Evolutionary conservation across 2,113 vertebrate species (phyloP), one percentile per base, ranked within the genome.

Genomic region (Gambusia holbrooki): DNA sequence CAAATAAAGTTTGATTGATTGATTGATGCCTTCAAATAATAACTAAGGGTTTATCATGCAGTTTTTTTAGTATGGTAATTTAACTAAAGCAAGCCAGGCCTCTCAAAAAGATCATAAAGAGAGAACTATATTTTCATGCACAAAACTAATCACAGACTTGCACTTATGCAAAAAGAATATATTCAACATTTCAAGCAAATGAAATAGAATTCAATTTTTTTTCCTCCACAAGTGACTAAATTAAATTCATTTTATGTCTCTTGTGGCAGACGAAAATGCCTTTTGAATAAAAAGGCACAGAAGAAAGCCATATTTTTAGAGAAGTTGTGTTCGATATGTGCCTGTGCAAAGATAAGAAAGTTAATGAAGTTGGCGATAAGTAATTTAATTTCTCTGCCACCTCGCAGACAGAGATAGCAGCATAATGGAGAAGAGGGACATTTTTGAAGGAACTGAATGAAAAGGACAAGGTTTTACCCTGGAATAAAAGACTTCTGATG

Each of bases 281-380:
- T 73, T 63, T 62, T 82, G 62, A 71, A 62, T 82, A 74, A 80
- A 77, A 82, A 35, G 65, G n/a, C 72, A 73, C 80, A 48, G 69
- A 69, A 70, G 51, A 71, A 17, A 69, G 70, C 17, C 64, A 76
- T 45, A 85, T 75, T 64, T 88, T 87, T 81, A 83, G 61, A 81
- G 73, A 84, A 91, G 84, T 88, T 85, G 77, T 76, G 54, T 91
- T 91, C 90, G 85, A 90, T 90, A 86, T 84, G 84, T 62, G 85
- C 71, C 81, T 87, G 73, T 2, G 79, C 71, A 82, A 87, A 87
- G 90, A 91, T 92, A 90, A 91, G 82, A 81, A 73, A 84, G 79
- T 89, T 91, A 91, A 91, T 91, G 85, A 89, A 87, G 82, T 79
- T 86, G 75, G 84, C 84, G 90, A 92, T 91, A 90, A 92, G 89